Evolutionary conservation across 2,797 vertebrate species (phyloP), one percentile per base, ranked within the genome.

Genomic region (Saxicola maurus): DNA sequence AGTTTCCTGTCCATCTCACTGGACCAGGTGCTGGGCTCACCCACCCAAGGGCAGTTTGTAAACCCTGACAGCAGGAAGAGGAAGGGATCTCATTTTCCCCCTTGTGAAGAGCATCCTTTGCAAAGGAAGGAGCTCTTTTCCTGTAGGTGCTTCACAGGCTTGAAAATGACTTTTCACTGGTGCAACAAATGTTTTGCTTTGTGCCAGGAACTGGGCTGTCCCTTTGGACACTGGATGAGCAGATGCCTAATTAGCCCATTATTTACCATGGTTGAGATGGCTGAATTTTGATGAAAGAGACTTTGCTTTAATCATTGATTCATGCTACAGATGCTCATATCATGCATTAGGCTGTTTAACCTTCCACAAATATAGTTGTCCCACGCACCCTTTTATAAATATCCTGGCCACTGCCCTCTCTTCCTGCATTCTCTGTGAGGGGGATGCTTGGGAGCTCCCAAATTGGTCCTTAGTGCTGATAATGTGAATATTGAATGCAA

Each of bases 221-320:
- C 96, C 93, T 89, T 86, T 94, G 94, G 95, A 96, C 90, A 66
- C 45, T 82, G 92, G 95, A 95, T 84, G 90, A 96, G 93, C 96
- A 97, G 96, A 96, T 96, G 95, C 95, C 96, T 97, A 96, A 97
- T 97, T 97, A 95, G 94, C 73, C 96, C 37, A 94, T 96, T 97
- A 96, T 96, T 96, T 97, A 92, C 94, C 13, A 8, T 89, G 82
- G 88, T 96, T 90, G 91, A 95, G 77, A 95, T 84, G 42, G 69
- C 87, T 92, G 94, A 95, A 96, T 97, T 96, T 83, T 96, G 95
- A 97, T 96, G 93, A 93, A 96, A 96, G 72, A 77, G 82, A 92
- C 81, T 93, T 95, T 86, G 62, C 80, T 93, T 92, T 94, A 95
- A 95, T 96, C 89, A 86, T 48, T 67, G 90, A 94, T 96, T 95